Evolutionary conservation across 2,113 vertebrate species (phyloP), one percentile per base, ranked within the genome.

Genomic region (Bostrychus sinensis): DNA sequence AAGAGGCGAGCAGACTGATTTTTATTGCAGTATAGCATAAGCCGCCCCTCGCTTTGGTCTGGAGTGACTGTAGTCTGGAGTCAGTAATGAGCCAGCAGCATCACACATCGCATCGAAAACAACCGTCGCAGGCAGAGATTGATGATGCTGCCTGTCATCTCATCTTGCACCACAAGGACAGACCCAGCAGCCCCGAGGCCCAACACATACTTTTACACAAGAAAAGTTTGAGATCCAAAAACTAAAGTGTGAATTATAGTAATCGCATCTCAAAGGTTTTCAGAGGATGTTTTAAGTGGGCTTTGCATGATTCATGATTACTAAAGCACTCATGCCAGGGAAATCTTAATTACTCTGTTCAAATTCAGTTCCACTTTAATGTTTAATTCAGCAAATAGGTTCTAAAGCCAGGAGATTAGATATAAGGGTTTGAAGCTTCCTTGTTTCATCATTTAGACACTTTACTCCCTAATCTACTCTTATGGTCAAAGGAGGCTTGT

Each of bases 71-170:
- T 53, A 53, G 73, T 16, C 53, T 5, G 74, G 51, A 83, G 77
- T 73, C 46, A 32, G 74, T 90, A 88, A 90, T 84, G 86, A 86
- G 79, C 65, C 28, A 78, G 66, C 50, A 60, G 59, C 73, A 70
- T 77, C 67, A 63, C 72, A 70, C 14, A 7, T 4, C 46, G 14
- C 59, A 53, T 25, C 32, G 66, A 82, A 83, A 76, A 72, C 30
- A 32, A 80, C 74, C 77, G 75, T 50, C 36, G 14, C 20, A 82
- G 78, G 69, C 81, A 78, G 68, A 82, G 85, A 87, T 64, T 82
- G 76, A 88, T 87, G 80, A 78, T 62, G 66, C 58, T 67, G 56
- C 64, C 73, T 45, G 66, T 74, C 57, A 65, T 82, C 78, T 82
- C 62, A 66, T 86, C 80, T 82, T 45, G 57, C 61, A 42, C 34